Evolutionary conservation across 2,888 invertebrate species (phyloP).

Genomic region (Alloscopus bannaensis): DNA sequence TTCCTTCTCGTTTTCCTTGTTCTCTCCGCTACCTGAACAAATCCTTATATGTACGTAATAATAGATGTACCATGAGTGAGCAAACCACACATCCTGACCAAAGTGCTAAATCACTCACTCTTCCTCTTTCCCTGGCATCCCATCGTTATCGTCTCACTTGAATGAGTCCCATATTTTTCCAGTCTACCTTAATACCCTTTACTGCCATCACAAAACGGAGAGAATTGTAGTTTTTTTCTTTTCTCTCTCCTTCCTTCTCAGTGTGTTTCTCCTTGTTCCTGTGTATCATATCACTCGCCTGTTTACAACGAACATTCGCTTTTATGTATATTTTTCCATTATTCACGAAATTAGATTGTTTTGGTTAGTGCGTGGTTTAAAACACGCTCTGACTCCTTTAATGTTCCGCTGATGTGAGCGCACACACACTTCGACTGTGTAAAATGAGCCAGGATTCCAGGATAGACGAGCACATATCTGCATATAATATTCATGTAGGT

Average conservation of each 20-base stretch:
- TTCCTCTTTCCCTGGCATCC: constrained; percentile 66
- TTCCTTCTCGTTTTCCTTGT: constrained; percentile 33
- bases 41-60: constrained; percentile 33
- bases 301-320: constrained; percentile 14
- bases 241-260: no score
- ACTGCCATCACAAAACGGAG: background rate
- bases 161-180: constrained; percentile 69
- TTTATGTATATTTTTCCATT: constrained; percentile 56
- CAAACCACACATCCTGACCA: constrained; percentile 70
- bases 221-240: constrained; percentile 14
- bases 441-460: no score
- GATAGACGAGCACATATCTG: no score
- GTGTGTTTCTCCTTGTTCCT: no score
- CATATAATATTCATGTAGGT: no score
- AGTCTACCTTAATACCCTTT: constrained; percentile 61
- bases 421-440: no score
- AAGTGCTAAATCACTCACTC: constrained; percentile 73
- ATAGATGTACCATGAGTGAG: constrained; percentile 56
- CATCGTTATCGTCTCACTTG: constrained; percentile 68
- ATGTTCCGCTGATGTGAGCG: no score
- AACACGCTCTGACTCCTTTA: no score
- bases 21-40: constrained; percentile 41
- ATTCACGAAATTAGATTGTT: constrained; percentile 52
- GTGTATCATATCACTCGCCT: constrained; percentile 22
- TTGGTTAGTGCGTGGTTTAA: constrained; percentile 16